phyloP scores from a whole-genome alignment of 1,140 invertebrate genomes.

The Radopholus similis region DNA sequence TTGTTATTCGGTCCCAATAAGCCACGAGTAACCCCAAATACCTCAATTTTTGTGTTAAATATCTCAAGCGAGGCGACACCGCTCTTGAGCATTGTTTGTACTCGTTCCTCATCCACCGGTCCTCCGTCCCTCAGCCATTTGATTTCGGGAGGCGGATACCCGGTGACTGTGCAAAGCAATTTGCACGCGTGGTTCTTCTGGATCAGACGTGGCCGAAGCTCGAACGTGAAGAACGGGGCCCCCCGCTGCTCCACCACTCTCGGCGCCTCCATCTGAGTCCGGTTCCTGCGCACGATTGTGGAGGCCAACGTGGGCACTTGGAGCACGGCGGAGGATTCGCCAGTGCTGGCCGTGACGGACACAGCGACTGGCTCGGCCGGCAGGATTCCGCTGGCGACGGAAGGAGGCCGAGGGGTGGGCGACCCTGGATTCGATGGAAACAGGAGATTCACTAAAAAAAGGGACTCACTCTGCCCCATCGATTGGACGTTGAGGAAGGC shows the following conservation, averaged over 20 bases:
- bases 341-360: slow-evolving; percentile 22
- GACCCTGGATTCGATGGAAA: neutral
- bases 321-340: neutral
- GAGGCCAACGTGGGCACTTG: neutral
- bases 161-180: slow-evolving; percentile 89
- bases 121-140: slow-evolving; percentile 86
- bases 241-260: slow-evolving; percentile 44
- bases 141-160: slow-evolving; percentile 75
- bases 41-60: slow-evolving; percentile 78
- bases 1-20: neutral
- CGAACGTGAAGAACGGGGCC: slow-evolving; percentile 91
- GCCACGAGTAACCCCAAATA: neutral
- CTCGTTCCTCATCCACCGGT: slow-evolving; percentile 84
- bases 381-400: neutral
- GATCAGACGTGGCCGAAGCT: slow-evolving; percentile 91
- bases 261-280: slow-evolving; percentile 25
- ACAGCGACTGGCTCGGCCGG: slow-evolving; percentile 18
- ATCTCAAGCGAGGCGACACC: slow-evolving; percentile 88
- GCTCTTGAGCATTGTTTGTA: slow-evolving; percentile 79
- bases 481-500: slow-evolving; percentile 83
- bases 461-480: neutral
- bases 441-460: slow-evolving; percentile 2
- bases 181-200: slow-evolving; percentile 75
- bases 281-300: neutral
- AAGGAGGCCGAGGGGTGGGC: neutral